Evolutionary conservation across 1,140 invertebrate genomes (phyloP), one percentile per base, ranked within the genome.

Genomic region (Calliphora vicina): DNA sequence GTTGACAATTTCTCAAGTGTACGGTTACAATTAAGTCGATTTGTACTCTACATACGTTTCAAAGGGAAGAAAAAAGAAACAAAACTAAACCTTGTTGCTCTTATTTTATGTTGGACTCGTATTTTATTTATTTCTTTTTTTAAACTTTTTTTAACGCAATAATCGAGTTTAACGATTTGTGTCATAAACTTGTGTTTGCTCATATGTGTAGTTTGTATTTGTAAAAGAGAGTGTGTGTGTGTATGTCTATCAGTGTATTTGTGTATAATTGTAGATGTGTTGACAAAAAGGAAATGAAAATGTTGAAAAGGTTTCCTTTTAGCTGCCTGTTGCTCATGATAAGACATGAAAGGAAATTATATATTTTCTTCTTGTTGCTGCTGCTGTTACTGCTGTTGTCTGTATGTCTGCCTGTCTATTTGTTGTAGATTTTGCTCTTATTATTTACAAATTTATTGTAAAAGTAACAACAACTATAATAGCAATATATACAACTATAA

Each of bases 211-310:
- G 8, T 23, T 8, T 67, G 50, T 61, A 61, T 67, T 2, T 67
- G 61, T 67, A 23, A 6, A 17, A 1, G 1, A 17, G 50, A 17
- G 2, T 6, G 17, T 67, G 61, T 23, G n/a, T 67, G n/a, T 67
- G 20, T 20, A 23, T 67, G n/a, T 67, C 10, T 50, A 50, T 23
- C 5, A 10, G 26, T 43, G 74, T 43, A 27, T 6, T 43, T 78
- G 74, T 73, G 74, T 45, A 23, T 23, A 42, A 43, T 43, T 78
- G 35, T 78, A 35, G 71, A 73, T 74, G 72, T 43, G n/a, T 20
- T 45, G 35, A 78, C 74, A n/a, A 78, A 78, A 78, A 78, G 74
- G 74, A 78, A 78, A 78, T 78, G 74, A 43, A 78, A 78, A 78
- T 78, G 74, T 78, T 78, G 42, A 78, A 78, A 42, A 43, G 35